Base-by-base conservation (phyloP, 2,888 invertebrate genomes). In the Venusia cambrica region DNA sequence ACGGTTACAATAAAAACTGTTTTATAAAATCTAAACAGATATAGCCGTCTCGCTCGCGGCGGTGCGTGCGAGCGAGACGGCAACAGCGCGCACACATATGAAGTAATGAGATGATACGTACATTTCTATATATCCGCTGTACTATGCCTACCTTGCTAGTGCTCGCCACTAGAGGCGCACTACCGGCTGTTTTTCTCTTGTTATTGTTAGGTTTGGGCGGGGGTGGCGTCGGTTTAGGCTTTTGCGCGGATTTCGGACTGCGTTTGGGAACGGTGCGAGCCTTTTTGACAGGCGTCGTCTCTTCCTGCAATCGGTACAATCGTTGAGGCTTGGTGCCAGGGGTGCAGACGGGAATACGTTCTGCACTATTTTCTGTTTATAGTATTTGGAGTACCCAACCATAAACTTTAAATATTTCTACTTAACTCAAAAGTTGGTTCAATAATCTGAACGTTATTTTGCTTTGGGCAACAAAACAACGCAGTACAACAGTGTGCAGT, bases 141-240 rank as follows among this genome's bases (percentile, higher is more conserved):
- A 88, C 87, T 77, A 88, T 87, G 88, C 88, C 88, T 88, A 88
- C 88, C 88, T 88, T 88, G 85, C 81, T 78, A 62, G 80, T 62
- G 67, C 57, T 59, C 70, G 84, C 74, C 77, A 71, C 75, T 42
- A 44, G 48, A 70, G 83, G 80, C 81, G 74, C 68, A 72, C 75
- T 83, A 81, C 83, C 80, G 81, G 79, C 40, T 55, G 81, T 54
- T 68, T 73, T 74, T 66, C 72, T 59, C 49, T 69, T 71, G 60
- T 65, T 67, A 55, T 68, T 73, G 51, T 62, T 67, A 59, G 35
- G 61, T 57, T 54, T 56, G 44, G 30, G 19, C 32, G 43, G 49
- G 11, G 56, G 30, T 1, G 40, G 37, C 19, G 56, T 33, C 0
- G 27, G 16, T 65, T 63, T 53, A 56, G 72, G 44, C 63, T 75